Evolutionary conservation across 2,888 invertebrate genomes (phyloP).

Genomic region (Silvanus unidentatus): DNA sequence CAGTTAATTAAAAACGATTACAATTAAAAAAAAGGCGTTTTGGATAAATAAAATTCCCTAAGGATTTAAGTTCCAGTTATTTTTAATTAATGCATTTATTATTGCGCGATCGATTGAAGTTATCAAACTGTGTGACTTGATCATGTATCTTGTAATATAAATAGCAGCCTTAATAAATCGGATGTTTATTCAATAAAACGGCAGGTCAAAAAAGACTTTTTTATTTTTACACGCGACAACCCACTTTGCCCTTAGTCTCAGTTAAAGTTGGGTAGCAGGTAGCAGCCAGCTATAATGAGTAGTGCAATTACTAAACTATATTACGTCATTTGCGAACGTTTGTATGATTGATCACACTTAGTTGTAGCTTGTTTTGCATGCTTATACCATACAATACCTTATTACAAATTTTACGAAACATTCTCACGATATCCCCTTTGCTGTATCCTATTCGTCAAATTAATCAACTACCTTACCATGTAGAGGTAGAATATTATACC

Average conservation of each 20-base stretch:
- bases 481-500: too few species aligned
- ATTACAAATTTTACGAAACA: neutral
- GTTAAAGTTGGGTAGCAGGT: constrained; percentile 11
- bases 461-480: neutral
- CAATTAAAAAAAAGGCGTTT: too few species aligned
- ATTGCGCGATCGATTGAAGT: too few species aligned
- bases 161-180: neutral
- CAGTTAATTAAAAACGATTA: too few species aligned
- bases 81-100: too few species aligned
- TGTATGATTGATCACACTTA: constrained; percentile 20
- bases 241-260: constrained; percentile 15
- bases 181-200: constrained; percentile 3
- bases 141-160: neutral
- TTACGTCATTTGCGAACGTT: constrained; percentile 21
- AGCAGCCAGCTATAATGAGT: constrained; percentile 18
- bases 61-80: too few species aligned
- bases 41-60: too few species aligned
- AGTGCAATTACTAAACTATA: constrained; percentile 21
- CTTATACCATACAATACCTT: constrained; percentile 10
- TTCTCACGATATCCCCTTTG: neutral
- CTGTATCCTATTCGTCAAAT: constrained; percentile 1
- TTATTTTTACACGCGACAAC: constrained; percentile 12
- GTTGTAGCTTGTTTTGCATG: constrained; percentile 16
- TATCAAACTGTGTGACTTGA: too few species aligned
- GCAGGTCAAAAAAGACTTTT: neutral